Percentiles rank a stretch among this genome's conserved stretches.
Evolutionary conservation across 2,797 vertebrate species (phyloP).

Genomic region (Denticeps clupeoides): DNA sequence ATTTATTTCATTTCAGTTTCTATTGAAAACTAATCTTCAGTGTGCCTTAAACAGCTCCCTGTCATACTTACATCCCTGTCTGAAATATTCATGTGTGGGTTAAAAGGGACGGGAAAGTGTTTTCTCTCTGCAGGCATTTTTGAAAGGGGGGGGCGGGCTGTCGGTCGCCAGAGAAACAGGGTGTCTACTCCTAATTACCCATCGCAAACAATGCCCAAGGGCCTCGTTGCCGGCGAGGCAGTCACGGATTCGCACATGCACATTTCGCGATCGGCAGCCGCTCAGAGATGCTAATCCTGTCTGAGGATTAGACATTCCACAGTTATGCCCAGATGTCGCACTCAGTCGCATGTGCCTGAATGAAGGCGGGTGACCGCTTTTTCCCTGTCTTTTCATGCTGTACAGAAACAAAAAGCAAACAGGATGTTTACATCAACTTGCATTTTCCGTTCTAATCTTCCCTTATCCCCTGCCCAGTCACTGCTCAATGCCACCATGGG

Average conservation of each 20-base stretch:
- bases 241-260: not conserved
- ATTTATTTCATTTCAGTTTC: constrained; percentile 2
- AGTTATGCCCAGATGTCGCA: constrained; percentile 43
- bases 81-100: constrained; percentile 3
- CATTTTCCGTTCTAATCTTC: not conserved
- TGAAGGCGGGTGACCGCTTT: constrained; percentile 19
- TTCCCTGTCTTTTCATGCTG: too few relatives aligned
- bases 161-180: constrained; percentile 9
- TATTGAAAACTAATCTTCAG: not conserved
- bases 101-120: constrained; percentile 1
- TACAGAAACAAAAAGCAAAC: too few relatives aligned
- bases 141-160: constrained; percentile 2
- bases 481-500: too few relatives aligned
- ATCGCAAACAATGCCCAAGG: constrained; percentile 44
- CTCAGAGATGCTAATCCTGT: constrained; percentile 42
- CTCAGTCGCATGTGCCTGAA: constrained; percentile 37
- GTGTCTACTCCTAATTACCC: constrained; percentile 19
- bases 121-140: constrained; percentile 6
- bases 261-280: constrained; percentile 30
- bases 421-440: constrained; percentile 1
- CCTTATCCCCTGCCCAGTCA: too few relatives aligned
- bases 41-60: constrained; percentile 4
- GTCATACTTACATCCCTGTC: constrained; percentile 1
- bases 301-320: constrained; percentile 42
- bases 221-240: constrained; percentile 45